Percentiles rank a stretch among this genome's conserved stretches.
phyloP scores from a whole-genome alignment of 2,797 vertebrate genomes.

The Anisognathus igniventris region DNA sequence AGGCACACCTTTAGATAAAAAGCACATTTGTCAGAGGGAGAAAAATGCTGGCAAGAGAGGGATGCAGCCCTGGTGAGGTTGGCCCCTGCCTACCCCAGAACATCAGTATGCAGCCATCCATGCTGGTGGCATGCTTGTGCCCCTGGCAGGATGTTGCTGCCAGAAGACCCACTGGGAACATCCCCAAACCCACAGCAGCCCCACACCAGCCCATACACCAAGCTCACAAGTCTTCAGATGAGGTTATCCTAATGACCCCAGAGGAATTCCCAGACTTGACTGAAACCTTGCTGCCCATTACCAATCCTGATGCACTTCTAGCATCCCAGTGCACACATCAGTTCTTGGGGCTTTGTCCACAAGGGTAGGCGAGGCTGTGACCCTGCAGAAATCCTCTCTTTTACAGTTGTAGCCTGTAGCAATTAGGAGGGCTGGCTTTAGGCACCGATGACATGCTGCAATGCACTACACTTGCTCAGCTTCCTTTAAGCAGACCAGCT shows the following conservation, averaged over 20 bases:
- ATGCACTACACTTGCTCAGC: background rate
- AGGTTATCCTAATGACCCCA: background rate
- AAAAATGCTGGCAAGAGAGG: background rate
- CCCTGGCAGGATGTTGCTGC: background rate
- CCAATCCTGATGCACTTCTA: background rate
- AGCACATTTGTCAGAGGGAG: background rate
- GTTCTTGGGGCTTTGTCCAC: rapidly evolving
- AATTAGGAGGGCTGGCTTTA: background rate
- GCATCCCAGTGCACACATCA: background rate
- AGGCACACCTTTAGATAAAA: background rate
- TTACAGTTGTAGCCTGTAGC: background rate
- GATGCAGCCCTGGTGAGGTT: rapidly evolving
- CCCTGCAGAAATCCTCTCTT: background rate
- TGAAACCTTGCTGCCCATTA: background rate
- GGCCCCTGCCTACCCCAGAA: background rate
- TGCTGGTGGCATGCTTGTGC: too few species aligned
- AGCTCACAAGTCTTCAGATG: background rate
- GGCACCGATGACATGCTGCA: rapidly evolving
- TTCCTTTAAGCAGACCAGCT: background rate
- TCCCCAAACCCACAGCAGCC: background rate
- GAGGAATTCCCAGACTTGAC: background rate
- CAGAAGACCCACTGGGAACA: background rate
- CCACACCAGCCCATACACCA: background rate
- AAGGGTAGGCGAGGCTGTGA: background rate
- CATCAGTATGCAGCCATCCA: rapidly evolving